Evolutionary conservation across 2,888 invertebrate species (phyloP).

Genomic region (Megaustenia siamemsis): DNA sequence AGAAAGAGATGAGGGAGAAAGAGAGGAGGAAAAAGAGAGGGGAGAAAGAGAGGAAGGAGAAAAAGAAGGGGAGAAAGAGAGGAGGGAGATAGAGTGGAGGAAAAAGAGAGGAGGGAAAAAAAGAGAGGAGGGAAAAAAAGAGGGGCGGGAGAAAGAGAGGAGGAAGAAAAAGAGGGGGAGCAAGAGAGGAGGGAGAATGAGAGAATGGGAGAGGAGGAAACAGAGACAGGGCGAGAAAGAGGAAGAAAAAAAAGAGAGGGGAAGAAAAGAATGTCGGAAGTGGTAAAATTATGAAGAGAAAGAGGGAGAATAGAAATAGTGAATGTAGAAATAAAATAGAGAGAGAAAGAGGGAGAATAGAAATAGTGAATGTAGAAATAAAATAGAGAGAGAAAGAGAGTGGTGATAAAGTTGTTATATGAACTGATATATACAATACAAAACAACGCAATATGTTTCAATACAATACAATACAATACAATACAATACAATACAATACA

Average conservation of each 20-base stretch:
- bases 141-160: not conserved
- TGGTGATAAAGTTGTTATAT: not conserved
- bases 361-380: not conserved
- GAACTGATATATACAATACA: too few species aligned
- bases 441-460: too few species aligned
- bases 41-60: constrained; percentile 7
- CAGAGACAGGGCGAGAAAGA: not conserved
- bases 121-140: constrained; percentile 13
- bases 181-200: not conserved
- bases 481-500: too few species aligned
- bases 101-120: not conserved
- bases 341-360: constrained; percentile 4
- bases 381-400: not conserved
- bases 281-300: not conserved
- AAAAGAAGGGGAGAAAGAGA: constrained; percentile 8
- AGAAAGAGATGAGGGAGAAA: constrained; percentile 16
- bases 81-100: not conserved
- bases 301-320: not conserved
- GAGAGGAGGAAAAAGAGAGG: constrained; percentile 12
- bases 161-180: not conserved
- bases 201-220: not conserved
- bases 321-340: constrained; percentile 14
- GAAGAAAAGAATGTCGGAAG: not conserved
- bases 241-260: not conserved
- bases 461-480: too few species aligned